Base-by-base conservation (phyloP, 2,113 vertebrate species). In the Sylvia atricapilla region DNA sequence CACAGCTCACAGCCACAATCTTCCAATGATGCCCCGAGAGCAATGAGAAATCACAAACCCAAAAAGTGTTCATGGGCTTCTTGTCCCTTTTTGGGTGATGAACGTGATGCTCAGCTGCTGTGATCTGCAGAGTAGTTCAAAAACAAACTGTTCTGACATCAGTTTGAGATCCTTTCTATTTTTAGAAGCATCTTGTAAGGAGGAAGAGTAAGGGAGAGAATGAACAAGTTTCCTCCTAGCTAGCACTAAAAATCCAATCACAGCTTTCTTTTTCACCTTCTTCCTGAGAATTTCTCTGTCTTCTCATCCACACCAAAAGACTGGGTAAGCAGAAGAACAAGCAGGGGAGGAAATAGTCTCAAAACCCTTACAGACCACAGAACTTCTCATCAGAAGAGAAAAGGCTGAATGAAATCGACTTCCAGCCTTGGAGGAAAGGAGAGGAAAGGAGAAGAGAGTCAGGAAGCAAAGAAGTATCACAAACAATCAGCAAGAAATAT, bases 11-110 rank as follows among this genome's bases (percentile, higher is more conserved):
- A 83, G 67, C 22, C 46, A 19, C 4, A 1, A 13, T 7, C 49
- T 89, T 67, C 44, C 80, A 77, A 13, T 55, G 56, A 5, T 2
- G 14, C 11, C 53, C 67, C 41, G 23, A 41, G 4, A 10, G 58
- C 30, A 58, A 50, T 9, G 33, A 74, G 18, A 63, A 49, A 50
- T 46, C 11, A 8, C 14, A 39, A 77, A 63, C 52, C 15, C 63
- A 53, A 69, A 63, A 80, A 5, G 2, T 3, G 12, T 25, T 70
- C 3, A 1, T 13, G 33, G 31, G 50, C 9, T 0, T 14, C 56
- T 84, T 87, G 56, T 63, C 52, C 47, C 18, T 55, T 62, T 83
- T 18, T 24, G 83, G 68, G 31, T 53, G n/a, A 23, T 53, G 37
- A 83, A 86, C 19, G 20, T 27, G 62, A 76, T n/a, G 37, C 35